A percentile compares a stretch with the other conserved stretches of the same genome.
phyloP scores from a whole-genome alignment of 2,113 vertebrate species.

The Amazona vittata region DNA sequence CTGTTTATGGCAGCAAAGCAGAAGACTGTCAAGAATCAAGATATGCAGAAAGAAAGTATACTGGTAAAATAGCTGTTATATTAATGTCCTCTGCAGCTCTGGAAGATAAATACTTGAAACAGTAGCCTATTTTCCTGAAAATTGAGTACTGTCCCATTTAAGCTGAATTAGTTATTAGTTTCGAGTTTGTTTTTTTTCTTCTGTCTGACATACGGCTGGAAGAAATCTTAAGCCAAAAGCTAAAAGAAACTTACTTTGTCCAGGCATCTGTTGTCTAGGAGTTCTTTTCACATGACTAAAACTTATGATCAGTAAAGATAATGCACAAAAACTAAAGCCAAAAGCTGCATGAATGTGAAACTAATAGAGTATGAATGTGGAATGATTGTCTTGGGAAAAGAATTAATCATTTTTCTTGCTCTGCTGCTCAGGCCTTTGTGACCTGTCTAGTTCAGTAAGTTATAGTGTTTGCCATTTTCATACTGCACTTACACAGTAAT shows the following conservation, averaged over 20 bases:
- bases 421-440: neutral
- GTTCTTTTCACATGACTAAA: neutral
- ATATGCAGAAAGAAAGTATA: neutral
- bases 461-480: neutral
- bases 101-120: neutral
- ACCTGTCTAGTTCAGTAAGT: neutral
- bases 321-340: neutral
- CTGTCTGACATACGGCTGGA: neutral
- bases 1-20: neutral
- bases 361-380: neutral
- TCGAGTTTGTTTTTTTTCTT: neutral
- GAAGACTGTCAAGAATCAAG: neutral
- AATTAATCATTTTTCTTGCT: neutral
- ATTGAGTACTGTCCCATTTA: neutral
- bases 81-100: neutral
- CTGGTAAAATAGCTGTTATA: neutral
- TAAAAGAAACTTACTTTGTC: neutral
- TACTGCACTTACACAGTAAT: neutral
- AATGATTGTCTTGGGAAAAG: neutral
- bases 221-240: neutral
- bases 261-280: neutral
- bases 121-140: neutral
- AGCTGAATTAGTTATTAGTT: neutral
- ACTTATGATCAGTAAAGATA: neutral
- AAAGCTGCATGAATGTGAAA: neutral